Percentiles rank a stretch among this genome's conserved stretches.
phyloP scores from a whole-genome alignment of 1,140 invertebrate species.

The Dermatophagoides farinae region DNA sequence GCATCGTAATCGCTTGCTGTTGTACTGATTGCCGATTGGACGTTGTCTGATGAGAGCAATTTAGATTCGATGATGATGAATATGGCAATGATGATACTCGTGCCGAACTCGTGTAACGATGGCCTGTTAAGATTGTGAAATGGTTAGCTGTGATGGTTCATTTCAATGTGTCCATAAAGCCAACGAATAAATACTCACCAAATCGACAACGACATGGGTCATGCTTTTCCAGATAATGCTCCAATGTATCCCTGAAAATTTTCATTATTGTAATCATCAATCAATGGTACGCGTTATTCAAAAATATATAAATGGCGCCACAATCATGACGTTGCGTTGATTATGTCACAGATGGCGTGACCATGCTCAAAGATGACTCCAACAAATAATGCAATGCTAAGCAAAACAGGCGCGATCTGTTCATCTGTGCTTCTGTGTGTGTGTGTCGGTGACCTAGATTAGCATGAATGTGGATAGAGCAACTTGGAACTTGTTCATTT shows the following conservation, averaged over 20 bases:
- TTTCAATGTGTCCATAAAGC: neutral
- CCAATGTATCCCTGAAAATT: constrained; percentile 53
- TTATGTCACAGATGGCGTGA: neutral
- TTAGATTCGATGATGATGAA: no score
- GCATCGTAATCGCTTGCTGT: constrained; percentile 26
- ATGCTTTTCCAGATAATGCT: constrained; percentile 87
- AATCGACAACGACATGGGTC: constrained; percentile 77
- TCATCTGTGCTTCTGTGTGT: no score
- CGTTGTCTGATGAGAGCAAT: no score
- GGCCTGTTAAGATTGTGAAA: constrained; percentile 13
- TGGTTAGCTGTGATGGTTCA: neutral
- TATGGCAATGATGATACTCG: constrained; percentile 14
- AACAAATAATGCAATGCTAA: no score
- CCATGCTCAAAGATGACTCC: no score
- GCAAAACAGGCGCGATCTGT: no score
- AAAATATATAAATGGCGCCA: neutral
- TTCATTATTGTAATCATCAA: no score
- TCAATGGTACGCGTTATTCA: no score
- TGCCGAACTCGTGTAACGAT: constrained; percentile 18
- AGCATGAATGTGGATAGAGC: no score
- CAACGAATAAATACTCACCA: constrained; percentile 22
- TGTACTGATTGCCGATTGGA: constrained; percentile 26
- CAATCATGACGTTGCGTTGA: neutral
- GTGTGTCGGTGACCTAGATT: no score
- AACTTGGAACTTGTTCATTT: no score